phyloP scores from a whole-genome alignment of 2,888 invertebrate species.

The Dyspetes luteomarginatus region DNA sequence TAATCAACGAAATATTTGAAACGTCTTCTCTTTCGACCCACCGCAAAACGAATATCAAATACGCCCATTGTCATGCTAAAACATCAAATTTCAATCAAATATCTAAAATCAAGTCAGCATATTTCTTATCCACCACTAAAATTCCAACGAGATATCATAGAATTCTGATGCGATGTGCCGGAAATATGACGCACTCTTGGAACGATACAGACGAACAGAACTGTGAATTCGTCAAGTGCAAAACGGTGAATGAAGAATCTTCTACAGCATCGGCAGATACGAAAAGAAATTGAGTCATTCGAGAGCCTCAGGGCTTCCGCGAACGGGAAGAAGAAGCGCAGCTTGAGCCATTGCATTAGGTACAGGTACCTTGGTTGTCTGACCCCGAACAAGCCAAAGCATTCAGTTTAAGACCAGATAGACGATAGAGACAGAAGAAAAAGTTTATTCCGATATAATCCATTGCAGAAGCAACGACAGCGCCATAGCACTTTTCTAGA shows the following conservation, averaged over 20 bases:
- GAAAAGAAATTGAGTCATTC: conserved; percentile 65
- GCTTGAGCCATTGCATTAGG: conserved; percentile 52
- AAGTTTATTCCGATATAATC: conserved; percentile 53
- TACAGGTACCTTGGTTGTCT: conserved; percentile 48
- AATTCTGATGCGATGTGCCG: conserved; percentile 2
- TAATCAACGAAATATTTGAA: too few relatives aligned
- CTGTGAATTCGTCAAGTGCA: background rate
- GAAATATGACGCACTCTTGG: conserved; percentile 23
- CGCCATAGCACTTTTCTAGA: conserved; percentile 28
- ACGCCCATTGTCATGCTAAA: too few relatives aligned
- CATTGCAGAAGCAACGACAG: conserved; percentile 49
- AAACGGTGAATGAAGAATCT: conserved; percentile 55
- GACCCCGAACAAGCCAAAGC: conserved; percentile 57
- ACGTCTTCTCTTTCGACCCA: too few relatives aligned
- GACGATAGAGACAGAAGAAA: conserved; percentile 37
- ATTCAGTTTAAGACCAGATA: conserved; percentile 59
- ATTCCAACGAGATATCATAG: conserved; percentile 1
- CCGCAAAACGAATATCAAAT: too few relatives aligned
- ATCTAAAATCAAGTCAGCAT: background rate
- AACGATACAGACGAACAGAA: background rate
- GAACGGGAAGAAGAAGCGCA: conserved; percentile 56
- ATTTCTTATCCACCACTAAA: background rate
- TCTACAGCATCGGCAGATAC: conserved; percentile 45
- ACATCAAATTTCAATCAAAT: too few relatives aligned
- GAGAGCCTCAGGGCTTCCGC: conserved; percentile 11